Base-by-base conservation (phyloP, 2,113 vertebrate species). In the Lampris megalopsis region DNA sequence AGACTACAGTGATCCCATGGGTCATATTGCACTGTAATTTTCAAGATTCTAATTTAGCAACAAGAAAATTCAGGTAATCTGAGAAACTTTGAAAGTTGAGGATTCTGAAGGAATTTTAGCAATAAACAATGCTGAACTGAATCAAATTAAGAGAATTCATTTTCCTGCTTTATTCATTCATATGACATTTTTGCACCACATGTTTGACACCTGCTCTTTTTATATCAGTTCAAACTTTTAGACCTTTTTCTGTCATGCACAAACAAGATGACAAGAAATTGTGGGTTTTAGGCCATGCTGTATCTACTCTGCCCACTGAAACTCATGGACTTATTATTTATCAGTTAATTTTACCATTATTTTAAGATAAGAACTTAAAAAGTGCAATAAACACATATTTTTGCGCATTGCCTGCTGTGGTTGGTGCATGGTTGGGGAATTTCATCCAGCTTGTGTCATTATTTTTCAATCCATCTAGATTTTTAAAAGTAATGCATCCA, bases 131-230 rank as follows among this genome's bases (percentile, higher is more conserved):
- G 24, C 24, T 24, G 24, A 24, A 24, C 24, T 24, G 24, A 24
- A 24, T 24, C 24, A 24, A 24, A 24, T 24, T 24, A 24, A 24
- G 24, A 24, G 24, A 24, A 24, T 24, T 24, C 24, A 24, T 24
- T 24, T 24, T 24, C 24, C 24, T 24, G 24, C 24, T 24, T 24
- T 24, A 24, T 24, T 24, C 24, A 24, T 24, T 24, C 24, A 24
- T 24, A 24, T 24, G 24, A 24, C 24, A 24, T 24, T 24, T 24
- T 63, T 78, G 53, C 52, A 52, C 67, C 47, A 76, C 53, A 41
- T 58, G 59, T 45, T 72, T 78, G 68, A 68, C 45, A 5, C 43
- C 66, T 49, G 70, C 73, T 73, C 57, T 64, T 66, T 54, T 60
- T 50, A 52, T 8, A 58, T 74, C 76, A 57, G 49, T 82, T 75